Evolutionary conservation across 2,888 invertebrate species (phyloP).

Genomic region (Eupsilia transversa): DNA sequence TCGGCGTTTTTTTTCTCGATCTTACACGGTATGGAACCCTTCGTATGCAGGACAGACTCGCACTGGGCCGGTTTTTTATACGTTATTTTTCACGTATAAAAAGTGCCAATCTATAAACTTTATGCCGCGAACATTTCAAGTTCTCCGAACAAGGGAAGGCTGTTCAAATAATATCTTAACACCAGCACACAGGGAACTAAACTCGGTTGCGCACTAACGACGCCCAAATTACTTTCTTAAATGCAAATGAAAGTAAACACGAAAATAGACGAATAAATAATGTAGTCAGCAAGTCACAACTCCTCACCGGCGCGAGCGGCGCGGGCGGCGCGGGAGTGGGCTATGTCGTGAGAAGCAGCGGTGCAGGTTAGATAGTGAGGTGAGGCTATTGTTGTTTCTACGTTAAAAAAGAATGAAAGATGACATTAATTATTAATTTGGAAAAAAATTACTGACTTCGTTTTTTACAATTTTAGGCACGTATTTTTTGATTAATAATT

Average conservation of each 20-base stretch:
- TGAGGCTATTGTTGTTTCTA: too few relatives aligned
- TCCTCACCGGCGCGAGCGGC: slow-evolving; percentile 61
- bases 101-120: not conserved
- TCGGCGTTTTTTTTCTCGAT: too few relatives aligned
- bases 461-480: not conserved
- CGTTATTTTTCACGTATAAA: not conserved
- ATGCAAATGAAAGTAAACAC: slow-evolving; percentile 82
- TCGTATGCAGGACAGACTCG: too few relatives aligned
- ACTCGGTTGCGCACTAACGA: slow-evolving; percentile 67
- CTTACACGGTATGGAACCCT: too few relatives aligned
- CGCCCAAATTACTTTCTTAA: slow-evolving; percentile 80
- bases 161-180: slow-evolving; percentile 15
- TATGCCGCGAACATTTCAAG: not conserved
- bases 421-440: not conserved
- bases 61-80: too few relatives aligned
- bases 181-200: slow-evolving; percentile 33
- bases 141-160: slow-evolving; percentile 12
- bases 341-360: slow-evolving; percentile 34
- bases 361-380: too few relatives aligned
- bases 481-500: not conserved
- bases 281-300: slow-evolving; percentile 75
- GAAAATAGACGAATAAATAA: slow-evolving; percentile 80
- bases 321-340: slow-evolving; percentile 9
- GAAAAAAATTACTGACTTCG: not conserved
- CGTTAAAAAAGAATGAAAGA: not conserved